Evolutionary conservation across 1,140 invertebrate species (phyloP).

Genomic region (Listronotus oregonensis): DNA sequence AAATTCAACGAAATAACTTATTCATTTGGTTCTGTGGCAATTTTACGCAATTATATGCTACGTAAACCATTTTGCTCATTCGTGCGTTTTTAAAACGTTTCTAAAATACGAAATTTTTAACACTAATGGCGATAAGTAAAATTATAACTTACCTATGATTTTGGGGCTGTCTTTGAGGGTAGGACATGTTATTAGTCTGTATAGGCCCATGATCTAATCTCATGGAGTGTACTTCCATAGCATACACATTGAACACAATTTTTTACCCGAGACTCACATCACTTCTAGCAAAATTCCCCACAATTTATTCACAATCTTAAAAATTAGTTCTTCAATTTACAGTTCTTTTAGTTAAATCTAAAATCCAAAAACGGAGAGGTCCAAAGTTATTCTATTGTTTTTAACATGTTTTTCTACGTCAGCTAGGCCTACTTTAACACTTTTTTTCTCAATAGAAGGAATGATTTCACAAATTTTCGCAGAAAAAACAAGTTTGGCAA

Average conservation of each 20-base stretch:
- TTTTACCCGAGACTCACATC: constrained; percentile 38
- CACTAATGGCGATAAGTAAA: not conserved
- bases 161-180: constrained; percentile 49
- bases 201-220: constrained; percentile 52
- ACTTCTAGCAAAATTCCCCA: constrained; percentile 14
- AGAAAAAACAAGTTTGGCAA: constrained; percentile 23
- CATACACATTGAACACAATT: constrained; percentile 50
- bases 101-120: too few species aligned
- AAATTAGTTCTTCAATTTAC: constrained; percentile 20
- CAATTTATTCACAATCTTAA: constrained; percentile 31
- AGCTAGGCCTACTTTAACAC: not conserved
- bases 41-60: too few species aligned
- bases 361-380: constrained; percentile 3
- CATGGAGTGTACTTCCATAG: constrained; percentile 53
- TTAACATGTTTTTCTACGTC: not conserved
- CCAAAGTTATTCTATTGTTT: constrained; percentile 11
- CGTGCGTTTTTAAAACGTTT: too few species aligned
- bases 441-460: constrained; percentile 1
- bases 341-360: constrained; percentile 6
- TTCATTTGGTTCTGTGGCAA: too few species aligned
- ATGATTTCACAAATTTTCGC: constrained; percentile 15
- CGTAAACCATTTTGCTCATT: too few species aligned
- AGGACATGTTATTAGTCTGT: constrained; percentile 52
- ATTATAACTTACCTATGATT: constrained; percentile 47
- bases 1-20: too few species aligned